Conservation (phyloP, 2,113 vertebrate genomes). For the Lepidothrix coronata region DNA sequence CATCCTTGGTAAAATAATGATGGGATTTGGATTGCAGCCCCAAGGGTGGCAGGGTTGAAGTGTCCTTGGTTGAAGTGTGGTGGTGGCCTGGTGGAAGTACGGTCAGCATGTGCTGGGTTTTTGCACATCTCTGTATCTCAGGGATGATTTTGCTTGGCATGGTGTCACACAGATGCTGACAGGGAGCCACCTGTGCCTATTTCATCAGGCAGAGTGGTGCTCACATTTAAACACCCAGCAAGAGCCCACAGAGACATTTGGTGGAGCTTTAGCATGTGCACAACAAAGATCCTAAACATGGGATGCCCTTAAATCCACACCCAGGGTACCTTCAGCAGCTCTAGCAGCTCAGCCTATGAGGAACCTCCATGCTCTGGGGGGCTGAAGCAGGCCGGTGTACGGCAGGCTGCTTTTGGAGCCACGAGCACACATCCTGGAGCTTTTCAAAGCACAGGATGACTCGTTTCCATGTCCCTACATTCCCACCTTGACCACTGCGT, state of each 20-base stretch:
- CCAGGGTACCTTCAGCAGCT: not conserved
- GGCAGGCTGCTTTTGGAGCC: not conserved
- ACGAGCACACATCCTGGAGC: rapidly evolving
- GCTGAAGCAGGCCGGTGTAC: not conserved
- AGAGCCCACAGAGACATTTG: not conserved
- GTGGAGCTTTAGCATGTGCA: not conserved
- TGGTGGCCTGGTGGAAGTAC: not conserved
- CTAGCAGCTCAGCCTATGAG: not conserved
- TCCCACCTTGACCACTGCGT: not conserved
- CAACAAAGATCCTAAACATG: not conserved
- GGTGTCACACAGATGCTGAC: not conserved
- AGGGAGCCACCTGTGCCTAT: not conserved
- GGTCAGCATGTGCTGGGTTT: not conserved
- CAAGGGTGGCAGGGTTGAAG: not conserved
- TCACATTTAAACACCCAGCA: not conserved
- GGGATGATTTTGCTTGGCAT: not conserved
- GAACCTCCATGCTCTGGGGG: not conserved
- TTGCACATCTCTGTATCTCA: not conserved
- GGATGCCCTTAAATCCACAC: not conserved
- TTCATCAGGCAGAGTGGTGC: not conserved
- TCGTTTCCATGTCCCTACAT: not conserved
- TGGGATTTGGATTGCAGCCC: not conserved
- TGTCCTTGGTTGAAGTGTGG: not conserved
- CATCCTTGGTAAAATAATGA: not conserved
- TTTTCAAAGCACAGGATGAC: not conserved